Evolutionary conservation across 2,797 vertebrate genomes (phyloP).

Genomic region (Spinus pinus): DNA sequence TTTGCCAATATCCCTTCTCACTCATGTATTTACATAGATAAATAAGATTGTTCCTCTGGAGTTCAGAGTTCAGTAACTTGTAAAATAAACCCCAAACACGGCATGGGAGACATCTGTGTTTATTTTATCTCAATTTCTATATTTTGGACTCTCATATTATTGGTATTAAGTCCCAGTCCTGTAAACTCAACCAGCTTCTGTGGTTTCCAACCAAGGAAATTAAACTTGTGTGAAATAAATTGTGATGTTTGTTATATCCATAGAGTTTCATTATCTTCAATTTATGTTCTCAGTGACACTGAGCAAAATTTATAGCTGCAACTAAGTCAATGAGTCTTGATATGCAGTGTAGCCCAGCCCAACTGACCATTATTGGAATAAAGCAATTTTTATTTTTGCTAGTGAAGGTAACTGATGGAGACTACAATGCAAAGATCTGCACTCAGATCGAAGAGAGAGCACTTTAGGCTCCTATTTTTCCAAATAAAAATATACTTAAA

Average conservation of each 20-base stretch:
- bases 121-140: neutral
- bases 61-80: neutral
- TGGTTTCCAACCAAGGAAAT: neutral
- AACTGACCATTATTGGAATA: neutral
- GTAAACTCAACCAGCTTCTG: neutral
- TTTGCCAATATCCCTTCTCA: neutral
- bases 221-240: neutral
- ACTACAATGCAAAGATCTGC: neutral
- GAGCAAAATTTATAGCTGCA: neutral
- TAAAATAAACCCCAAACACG: neutral
- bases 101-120: neutral
- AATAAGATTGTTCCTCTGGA: neutral
- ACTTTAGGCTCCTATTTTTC: neutral
- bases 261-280: neutral
- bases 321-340: neutral
- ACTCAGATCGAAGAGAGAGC: neutral
- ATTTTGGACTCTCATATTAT: neutral
- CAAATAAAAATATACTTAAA: neutral
- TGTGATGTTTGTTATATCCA: neutral
- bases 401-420: neutral
- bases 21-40: neutral
- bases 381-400: neutral
- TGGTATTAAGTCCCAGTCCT: neutral
- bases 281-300: neutral
- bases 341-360: neutral